phyloP scores from a whole-genome alignment of 2,797 vertebrate species.

The Onychomys arenicola region DNA sequence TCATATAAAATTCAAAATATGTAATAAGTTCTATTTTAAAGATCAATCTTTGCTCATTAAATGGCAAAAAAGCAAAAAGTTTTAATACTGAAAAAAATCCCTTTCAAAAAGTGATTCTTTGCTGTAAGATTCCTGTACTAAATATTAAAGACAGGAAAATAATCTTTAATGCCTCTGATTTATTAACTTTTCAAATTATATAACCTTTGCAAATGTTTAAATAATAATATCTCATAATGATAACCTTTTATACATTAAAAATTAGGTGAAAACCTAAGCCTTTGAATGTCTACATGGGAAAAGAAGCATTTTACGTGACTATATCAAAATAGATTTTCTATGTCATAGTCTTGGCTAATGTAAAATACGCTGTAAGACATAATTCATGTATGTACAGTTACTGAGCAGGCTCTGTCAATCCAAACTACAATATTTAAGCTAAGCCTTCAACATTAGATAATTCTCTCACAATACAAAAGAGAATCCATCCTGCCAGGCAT shows the following conservation, averaged over 20 bases:
- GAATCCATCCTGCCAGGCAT: background rate
- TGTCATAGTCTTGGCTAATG: background rate
- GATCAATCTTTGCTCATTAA: background rate
- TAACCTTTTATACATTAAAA: background rate
- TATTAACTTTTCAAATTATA: conserved; percentile 8
- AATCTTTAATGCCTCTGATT: background rate
- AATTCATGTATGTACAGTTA: background rate
- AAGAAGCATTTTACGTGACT: background rate
- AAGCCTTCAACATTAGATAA: conserved; percentile 10
- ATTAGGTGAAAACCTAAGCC: conserved; percentile 26
- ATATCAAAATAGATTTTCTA: background rate
- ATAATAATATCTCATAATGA: background rate
- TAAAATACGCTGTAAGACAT: background rate
- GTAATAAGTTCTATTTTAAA: background rate
- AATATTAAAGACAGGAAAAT: background rate
- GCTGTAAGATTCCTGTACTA: background rate
- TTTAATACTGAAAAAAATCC: background rate
- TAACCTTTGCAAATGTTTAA: conserved; percentile 14
- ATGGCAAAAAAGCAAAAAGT: background rate
- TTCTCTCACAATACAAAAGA: background rate
- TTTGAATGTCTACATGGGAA: background rate
- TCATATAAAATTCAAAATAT: background rate
- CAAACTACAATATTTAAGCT: background rate
- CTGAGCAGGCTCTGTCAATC: background rate
- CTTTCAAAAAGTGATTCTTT: background rate